Base-by-base conservation (phyloP, 1,140 invertebrate species). In the Aphelenchoides besseyi region DNA sequence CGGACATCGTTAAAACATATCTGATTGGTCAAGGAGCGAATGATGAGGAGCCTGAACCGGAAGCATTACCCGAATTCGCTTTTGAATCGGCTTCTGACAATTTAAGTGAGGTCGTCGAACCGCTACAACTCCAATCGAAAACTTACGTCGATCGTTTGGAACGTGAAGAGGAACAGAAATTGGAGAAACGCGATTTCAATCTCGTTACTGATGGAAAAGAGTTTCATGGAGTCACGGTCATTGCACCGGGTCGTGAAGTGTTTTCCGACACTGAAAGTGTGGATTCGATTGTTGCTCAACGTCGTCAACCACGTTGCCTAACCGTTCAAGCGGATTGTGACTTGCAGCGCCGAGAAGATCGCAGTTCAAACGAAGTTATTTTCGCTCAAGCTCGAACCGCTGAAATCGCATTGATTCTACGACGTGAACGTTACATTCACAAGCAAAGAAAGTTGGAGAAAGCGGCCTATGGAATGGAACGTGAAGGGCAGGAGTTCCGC, bases 1-100 rank as follows among this genome's bases (percentile, higher is more conserved):
- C 75, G n/a, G 76, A 78, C 57, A 75, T 78, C 37, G 78, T 80
- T 9, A 78, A 78, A 28, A 78, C 76, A 3, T 78, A 78, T 68
- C 48, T 74, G 30, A 78, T 78, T 54, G 76, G 76, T n/a, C 36
- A 48, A 36, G 78, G 74, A 26, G 78, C 54, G n/a, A 57, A 62
- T 2, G 55, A 80, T 16, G 73, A 76, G 2, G 52, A 80, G 28
- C 57, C 59, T 0, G 62, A 37, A 3, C 74, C 74, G 9, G 70
- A 52, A 74, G 33, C 48, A 0, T 9, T 74, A 3, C 23, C 70
- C n/a, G 75, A 76, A 28, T 76, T 76, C 52, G 62, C 54, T 37
- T 73, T 73, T 54, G 75, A 76, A 53, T 74, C 75, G 9, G 76
- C 72, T 23, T 66, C 57, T 33, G 76, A 79, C 3, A 26, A 41